Base-by-base conservation (phyloP, 92 coral and sea anemone genomes). In the Bergia sp. region DNA sequence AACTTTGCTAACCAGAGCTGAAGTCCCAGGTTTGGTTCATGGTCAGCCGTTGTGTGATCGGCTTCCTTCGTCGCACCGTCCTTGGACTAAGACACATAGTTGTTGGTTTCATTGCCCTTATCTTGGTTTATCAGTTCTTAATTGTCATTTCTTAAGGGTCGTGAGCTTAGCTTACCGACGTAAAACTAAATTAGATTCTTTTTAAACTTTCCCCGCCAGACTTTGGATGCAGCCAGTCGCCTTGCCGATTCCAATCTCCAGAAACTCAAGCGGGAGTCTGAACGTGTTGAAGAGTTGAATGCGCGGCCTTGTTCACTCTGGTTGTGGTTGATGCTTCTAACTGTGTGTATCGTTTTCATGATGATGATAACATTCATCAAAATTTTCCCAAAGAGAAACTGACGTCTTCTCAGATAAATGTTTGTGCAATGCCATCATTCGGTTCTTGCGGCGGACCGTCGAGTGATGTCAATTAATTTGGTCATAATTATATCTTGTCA, bases 351-450 rank as follows among this genome's bases (percentile, higher is more conserved):
- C 29, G 98, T 96, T 29, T 96, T 96, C 76, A 95, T 96, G 86
- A 93, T 91, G 92, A 92, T 94, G 91, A 96, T 96, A 61, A 91
- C 96, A 69, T 96, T 96, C 87, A 96, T 96, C 39, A 86, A 96
- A 57, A 87, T 96, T 84, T 95, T 96, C 82, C 99, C 99, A 5
- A 96, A 95, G 88, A 94, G 89, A 71, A 67, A 86, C 21, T 90
- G 45, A 76, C 37, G 36, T 11, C 18, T 7, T 7, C 61, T 20
- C 16, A 67, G 3, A 10, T 2, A 2, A 3, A 15, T 21, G 41
- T 7, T 43, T 16, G 69, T 18, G 7, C 7, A 61, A 21, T 18
- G 0, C n/a, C 69, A 3, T 57, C 69, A 6, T 61, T 16, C 69
- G 20, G n/a, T 61, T 61, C n/a, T 18, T 5, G 1, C 12, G 4